phyloP scores from a whole-genome alignment of 1,140 invertebrate genomes.

The Pseudobourletiella spinata region DNA sequence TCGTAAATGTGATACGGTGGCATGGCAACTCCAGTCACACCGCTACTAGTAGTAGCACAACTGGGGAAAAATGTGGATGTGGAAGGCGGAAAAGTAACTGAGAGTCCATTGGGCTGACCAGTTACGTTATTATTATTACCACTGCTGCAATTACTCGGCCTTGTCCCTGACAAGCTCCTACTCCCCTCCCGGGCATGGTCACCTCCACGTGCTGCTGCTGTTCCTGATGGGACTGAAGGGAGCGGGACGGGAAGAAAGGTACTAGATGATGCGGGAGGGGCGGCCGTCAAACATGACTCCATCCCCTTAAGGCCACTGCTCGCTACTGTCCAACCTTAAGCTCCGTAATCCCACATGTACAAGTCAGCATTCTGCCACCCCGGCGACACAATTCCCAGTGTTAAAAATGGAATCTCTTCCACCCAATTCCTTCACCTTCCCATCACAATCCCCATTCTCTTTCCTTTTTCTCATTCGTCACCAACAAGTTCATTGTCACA shows the following conservation, averaged over 20 bases:
- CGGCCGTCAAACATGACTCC: slow-evolving; percentile 16
- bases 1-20: slow-evolving; percentile 58
- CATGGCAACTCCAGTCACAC: not conserved
- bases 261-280: slow-evolving; percentile 1
- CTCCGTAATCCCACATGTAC: too few relatives aligned
- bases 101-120: not conserved
- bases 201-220: slow-evolving; percentile 9
- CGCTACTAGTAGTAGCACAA: not conserved
- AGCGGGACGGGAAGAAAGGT: slow-evolving; percentile 3
- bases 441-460: too few relatives aligned
- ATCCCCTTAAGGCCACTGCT: slow-evolving; percentile 6
- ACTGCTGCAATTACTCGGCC: too few relatives aligned
- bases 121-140: too few relatives aligned
- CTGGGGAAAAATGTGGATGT: not conserved
- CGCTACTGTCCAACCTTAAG: too few relatives aligned
- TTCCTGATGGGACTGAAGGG: not conserved
- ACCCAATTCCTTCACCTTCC: too few relatives aligned
- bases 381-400: too few relatives aligned
- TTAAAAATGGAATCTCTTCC: too few relatives aligned
- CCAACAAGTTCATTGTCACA: too few relatives aligned
- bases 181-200: not conserved
- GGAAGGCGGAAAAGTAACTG: not conserved
- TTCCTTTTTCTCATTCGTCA: too few relatives aligned
- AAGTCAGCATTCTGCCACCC: too few relatives aligned
- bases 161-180: not conserved